Evolutionary conservation across 1,140 invertebrate species (phyloP).

Genomic region (Drosophila azteca): DNA sequence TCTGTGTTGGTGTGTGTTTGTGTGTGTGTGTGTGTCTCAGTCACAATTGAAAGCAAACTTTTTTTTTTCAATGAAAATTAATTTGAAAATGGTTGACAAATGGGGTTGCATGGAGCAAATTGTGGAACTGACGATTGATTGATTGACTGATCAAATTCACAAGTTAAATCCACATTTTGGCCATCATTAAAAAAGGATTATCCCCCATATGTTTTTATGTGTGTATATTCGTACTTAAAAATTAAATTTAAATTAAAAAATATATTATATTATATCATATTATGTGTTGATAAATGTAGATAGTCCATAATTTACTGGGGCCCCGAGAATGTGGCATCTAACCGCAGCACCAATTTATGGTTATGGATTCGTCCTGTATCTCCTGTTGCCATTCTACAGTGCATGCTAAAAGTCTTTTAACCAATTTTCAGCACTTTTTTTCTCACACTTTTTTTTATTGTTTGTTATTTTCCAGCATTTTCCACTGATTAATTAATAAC

Average conservation of each 20-base stretch:
- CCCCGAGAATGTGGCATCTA: neutral
- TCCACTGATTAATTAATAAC: conserved; percentile 80
- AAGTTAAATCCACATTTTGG: too few relatives aligned
- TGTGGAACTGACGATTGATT: too few relatives aligned
- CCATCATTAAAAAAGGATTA: too few relatives aligned
- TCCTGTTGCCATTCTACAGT: conserved; percentile 11
- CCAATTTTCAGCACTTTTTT: conserved; percentile 22
- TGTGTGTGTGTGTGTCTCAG: neutral
- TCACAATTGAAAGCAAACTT: conserved; percentile 54
- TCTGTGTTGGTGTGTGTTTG: neutral
- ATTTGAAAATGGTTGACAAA: conserved; percentile 34
- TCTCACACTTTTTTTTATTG: conserved; percentile 15
- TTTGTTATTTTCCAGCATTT: conserved; percentile 49
- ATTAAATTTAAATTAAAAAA: too few relatives aligned
- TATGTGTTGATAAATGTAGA: too few relatives aligned
- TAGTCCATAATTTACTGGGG: conserved; percentile 24
- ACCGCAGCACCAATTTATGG: too few relatives aligned
- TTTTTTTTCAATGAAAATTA: conserved; percentile 50
- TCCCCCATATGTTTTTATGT: too few relatives aligned
- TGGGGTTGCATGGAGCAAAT: neutral
- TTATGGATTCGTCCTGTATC: too few relatives aligned
- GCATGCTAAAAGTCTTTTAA: conserved; percentile 37
- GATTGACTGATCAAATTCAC: too few relatives aligned
- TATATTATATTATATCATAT: too few relatives aligned
- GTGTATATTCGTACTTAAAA: too few relatives aligned